Conservation (phyloP, 2,888 invertebrate genomes). For the Acleris sparsana region DNA sequence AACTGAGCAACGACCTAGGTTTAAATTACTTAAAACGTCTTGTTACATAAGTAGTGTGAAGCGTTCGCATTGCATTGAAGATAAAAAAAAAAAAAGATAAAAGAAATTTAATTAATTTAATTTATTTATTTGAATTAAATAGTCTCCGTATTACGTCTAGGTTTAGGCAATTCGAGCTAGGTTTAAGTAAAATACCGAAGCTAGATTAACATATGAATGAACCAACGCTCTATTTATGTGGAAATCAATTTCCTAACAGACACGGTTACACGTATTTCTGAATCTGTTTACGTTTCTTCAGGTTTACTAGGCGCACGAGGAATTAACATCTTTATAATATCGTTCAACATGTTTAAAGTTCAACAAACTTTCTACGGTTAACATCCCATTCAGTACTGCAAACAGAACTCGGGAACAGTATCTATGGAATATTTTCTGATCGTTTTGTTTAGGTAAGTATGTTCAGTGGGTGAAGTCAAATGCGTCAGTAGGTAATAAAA, state of each 20-base stretch:
- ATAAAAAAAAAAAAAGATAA: no score
- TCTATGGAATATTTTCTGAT: constrained; percentile 19
- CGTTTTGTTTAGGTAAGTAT: not conserved
- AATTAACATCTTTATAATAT: constrained; percentile 69
- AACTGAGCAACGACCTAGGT: constrained; percentile 35
- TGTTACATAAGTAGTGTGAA: constrained; percentile 2
- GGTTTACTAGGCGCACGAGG: constrained; percentile 48
- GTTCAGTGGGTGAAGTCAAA: constrained; percentile 14
- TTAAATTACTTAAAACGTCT: constrained; percentile 29
- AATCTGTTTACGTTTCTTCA: constrained; percentile 56
- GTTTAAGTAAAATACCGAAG: not conserved
- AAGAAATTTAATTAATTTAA: no score
- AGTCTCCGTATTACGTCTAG: not conserved
- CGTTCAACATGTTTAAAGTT: constrained; percentile 75
- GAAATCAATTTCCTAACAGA: constrained; percentile 32
- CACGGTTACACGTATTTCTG: constrained; percentile 46
- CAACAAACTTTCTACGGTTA: constrained; percentile 62
- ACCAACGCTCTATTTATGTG: constrained; percentile 2
- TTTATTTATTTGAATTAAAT: no score
- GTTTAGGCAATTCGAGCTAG: not conserved
- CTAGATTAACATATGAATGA: constrained; percentile 15
- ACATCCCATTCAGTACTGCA: constrained; percentile 23
- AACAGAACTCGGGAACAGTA: constrained; percentile 7
- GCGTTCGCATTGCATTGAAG: constrained; percentile 8
- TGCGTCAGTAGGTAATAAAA: constrained; percentile 30